Base-by-base conservation (phyloP, 1,140 invertebrate genomes). In the Rhopalosiphum maidis region DNA sequence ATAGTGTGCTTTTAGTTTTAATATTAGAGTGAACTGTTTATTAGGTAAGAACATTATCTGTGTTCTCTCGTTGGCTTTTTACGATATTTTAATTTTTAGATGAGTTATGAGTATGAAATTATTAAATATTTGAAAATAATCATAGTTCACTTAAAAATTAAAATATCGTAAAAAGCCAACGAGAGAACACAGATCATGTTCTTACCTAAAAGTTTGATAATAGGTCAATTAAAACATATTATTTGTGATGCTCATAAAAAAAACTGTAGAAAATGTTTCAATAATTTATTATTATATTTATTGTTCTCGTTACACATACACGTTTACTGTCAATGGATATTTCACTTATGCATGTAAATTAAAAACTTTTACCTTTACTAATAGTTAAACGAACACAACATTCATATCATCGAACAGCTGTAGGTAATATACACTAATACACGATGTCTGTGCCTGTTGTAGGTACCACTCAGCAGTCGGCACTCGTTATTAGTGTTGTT, bases 291-390 rank as follows among this genome's bases (percentile, higher is more conserved):
- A 18, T n/a, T 48, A 7, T 87, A 87, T 30, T 87, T 46, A 46
- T 87, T 48, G 15, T 87, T 48, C 43, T 30, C 5, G 30, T 48
- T 48, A 35, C 21, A 48, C 2, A 83, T 21, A 22, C n/a, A 22
- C 4, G 5, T 87, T 35, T 18, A 2, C 21, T 35, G n/a, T 37
- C 48, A 35, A 88, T 35, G 18, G 8, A 35, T 54, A 88, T 51
- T 88, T 88, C 35, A 51, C n/a, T 35, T 88, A 54, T 88, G 87
- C 48, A 23, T 88, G 48, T 35, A 88, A 88, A 88, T 88, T 54
- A 88, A 51, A 88, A 88, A 88, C 87, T 88, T 88, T 88, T 88
- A 88, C 87, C 87, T 87, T 46, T 87, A 54, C 43, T 54, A 88
- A 35, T 54, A 22, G 87, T n/a, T 54, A 88, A 51, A 37, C 43